Percentiles rank a stretch among this genome's conserved stretches.
These are phyloP conservation scores for Cinara cedri DNA, from an alignment of 2,888 invertebrate species.

Conservation along the genomic window DNA sequence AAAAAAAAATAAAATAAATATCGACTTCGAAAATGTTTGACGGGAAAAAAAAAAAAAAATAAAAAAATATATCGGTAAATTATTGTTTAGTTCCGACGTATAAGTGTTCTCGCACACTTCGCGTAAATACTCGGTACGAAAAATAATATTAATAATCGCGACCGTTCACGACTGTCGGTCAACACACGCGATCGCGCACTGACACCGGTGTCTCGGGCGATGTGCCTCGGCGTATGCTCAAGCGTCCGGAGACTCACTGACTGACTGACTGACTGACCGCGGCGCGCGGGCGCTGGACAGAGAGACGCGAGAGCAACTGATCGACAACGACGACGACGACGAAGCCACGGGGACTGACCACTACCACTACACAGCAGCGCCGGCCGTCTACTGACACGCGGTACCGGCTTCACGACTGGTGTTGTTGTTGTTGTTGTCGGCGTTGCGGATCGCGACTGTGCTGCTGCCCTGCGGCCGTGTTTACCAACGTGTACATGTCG, in stretches of 20 bases:
- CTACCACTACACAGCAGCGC: not conserved
- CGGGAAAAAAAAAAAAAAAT: not conserved
- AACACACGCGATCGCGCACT: conserved; percentile 14
- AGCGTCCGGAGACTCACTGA: too few species aligned
- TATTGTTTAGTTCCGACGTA: too few species aligned
- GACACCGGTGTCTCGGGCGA: not conserved
- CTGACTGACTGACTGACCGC: too few species aligned
- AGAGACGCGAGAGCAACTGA: not conserved
- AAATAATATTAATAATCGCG: too few species aligned
- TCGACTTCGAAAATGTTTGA: too few species aligned
- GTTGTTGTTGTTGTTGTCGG: conserved; percentile 7
- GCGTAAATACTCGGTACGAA: too few species aligned
- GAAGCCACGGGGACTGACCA: not conserved
- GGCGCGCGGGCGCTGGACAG: too few species aligned
- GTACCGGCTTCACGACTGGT: conserved; percentile 3
- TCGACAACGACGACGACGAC: not conserved
- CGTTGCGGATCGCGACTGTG: conserved; percentile 2
- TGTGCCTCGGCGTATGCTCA: too few species aligned
- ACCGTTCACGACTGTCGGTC: not conserved
- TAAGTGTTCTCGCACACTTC: too few species aligned
- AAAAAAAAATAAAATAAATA: not conserved
- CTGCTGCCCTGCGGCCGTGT: conserved; percentile 21
- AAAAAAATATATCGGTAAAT: not conserved
- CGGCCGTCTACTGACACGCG: not conserved
- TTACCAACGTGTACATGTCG: too few species aligned